These are phyloP conservation scores for Hylaeus anthracinus DNA, from an alignment of 1,140 invertebrate species.

Conservation along the genomic window DNA sequence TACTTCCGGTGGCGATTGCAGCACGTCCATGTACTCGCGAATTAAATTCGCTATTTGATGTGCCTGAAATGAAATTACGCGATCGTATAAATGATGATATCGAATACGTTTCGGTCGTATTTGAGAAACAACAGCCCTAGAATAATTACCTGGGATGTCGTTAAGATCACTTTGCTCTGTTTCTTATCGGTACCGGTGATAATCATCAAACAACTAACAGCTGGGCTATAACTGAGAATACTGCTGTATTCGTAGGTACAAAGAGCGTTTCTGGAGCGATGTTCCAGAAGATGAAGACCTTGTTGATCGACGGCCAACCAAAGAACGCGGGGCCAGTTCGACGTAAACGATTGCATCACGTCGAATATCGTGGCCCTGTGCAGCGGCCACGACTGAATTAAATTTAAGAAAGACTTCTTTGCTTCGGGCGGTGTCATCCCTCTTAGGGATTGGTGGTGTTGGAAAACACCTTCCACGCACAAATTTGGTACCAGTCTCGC, in stretches of 20 bases:
- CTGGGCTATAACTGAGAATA: slow-evolving; percentile 93
- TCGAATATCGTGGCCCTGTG: slow-evolving; percentile 97
- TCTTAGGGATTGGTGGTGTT: slow-evolving; percentile 92
- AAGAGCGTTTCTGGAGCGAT: slow-evolving; percentile 91
- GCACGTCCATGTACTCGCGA: slow-evolving; percentile 93
- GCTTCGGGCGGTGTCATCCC: slow-evolving; percentile 93
- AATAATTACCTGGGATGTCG: slow-evolving; percentile 89
- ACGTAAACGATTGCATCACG: slow-evolving; percentile 98
- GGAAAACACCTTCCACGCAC: slow-evolving; percentile 89
- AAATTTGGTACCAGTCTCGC: slow-evolving; percentile 88
- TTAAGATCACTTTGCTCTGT: slow-evolving; percentile 94
- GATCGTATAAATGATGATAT: too few relatives aligned
- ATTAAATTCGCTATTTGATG: slow-evolving; percentile 97
- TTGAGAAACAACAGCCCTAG: not conserved
- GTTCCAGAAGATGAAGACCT: slow-evolving; percentile 95
- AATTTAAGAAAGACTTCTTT: slow-evolving; percentile 95
- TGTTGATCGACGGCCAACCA: slow-evolving; percentile 96
- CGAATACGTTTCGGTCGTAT: too few relatives aligned
- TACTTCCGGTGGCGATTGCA: slow-evolving; percentile 81
- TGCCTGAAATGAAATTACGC: slow-evolving; percentile 82
- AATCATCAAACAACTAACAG: slow-evolving; percentile 93
- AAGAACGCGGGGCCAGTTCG: slow-evolving; percentile 94
- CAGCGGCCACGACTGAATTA: slow-evolving; percentile 95
- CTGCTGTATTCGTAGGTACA: slow-evolving; percentile 94
- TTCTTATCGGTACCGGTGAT: slow-evolving; percentile 93